phyloP scores from a whole-genome alignment of 1,140 invertebrate species.

The Drosophila funebris region DNA sequence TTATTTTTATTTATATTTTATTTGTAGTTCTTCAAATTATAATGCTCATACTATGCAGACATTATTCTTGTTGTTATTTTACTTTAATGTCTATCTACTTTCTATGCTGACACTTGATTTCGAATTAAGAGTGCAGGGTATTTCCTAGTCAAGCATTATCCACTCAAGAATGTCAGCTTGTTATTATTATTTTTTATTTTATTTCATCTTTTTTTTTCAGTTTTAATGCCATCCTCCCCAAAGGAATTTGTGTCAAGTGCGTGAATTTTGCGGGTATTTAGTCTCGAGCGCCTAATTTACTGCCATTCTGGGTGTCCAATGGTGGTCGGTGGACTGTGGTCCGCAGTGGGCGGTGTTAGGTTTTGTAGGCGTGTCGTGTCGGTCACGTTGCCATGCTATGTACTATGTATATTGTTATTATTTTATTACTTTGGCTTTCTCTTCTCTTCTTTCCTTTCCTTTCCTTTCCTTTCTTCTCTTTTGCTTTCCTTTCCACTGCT shows the following conservation, averaged over 20 bases:
- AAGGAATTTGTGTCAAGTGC: slow-evolving; percentile 75
- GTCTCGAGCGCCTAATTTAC: slow-evolving; percentile 65
- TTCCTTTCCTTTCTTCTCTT: no score
- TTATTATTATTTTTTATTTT: slow-evolving; percentile 15
- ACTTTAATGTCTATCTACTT: no score
- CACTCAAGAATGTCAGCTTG: not conserved
- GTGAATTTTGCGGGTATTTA: slow-evolving; percentile 65
- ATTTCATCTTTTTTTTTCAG: slow-evolving; percentile 54
- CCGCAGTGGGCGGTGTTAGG: not conserved
- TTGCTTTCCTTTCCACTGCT: not conserved
- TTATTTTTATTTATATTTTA: no score
- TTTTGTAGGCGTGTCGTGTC: slow-evolving; percentile 10
- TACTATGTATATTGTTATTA: slow-evolving; percentile 65
- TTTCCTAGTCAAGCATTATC: not conserved
- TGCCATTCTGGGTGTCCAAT: slow-evolving; percentile 29
- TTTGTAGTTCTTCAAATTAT: no score
- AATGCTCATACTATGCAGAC: no score
- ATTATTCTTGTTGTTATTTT: no score
- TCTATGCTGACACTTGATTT: no score
- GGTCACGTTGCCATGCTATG: slow-evolving; percentile 59
- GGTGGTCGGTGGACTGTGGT: not conserved
- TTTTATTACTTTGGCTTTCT: slow-evolving; percentile 61
- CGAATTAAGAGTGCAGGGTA: not conserved
- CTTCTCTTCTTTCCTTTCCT: not conserved
- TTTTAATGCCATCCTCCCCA: slow-evolving; percentile 64